Conservation (phyloP, 2,888 invertebrate species). For the Drosophila multiciliata region DNA sequence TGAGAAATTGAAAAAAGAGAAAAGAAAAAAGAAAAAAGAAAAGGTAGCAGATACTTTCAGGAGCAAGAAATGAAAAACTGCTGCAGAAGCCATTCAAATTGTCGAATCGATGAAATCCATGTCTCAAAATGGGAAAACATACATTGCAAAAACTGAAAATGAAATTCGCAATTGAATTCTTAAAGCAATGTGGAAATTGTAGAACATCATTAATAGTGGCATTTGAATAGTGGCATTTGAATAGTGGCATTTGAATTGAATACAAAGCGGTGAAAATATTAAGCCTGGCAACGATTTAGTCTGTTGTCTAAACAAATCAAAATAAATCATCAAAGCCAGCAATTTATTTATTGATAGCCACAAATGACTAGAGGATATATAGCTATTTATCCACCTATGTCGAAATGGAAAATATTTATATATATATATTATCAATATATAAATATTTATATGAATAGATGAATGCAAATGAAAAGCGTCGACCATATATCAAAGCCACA, state of each 20-base stretch:
- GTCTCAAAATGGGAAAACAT: constrained; percentile 49
- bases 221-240: background rate
- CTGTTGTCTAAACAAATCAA: constrained; percentile 8
- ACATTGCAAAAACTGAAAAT: constrained; percentile 27
- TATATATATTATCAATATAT: constrained; percentile 1
- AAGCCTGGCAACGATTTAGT: constrained; percentile 1
- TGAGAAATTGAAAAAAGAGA: background rate
- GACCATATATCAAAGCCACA: constrained; percentile 68
- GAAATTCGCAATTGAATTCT: constrained; percentile 19
- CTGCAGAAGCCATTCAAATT: constrained; percentile 41
- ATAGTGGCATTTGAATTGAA: background rate
- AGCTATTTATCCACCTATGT: constrained; percentile 4
- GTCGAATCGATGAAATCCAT: constrained; percentile 64
- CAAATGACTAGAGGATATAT: constrained; percentile 51
- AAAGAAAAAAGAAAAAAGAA: background rate
- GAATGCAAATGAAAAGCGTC: constrained; percentile 37
- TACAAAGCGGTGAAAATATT: background rate
- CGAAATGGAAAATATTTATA: background rate
- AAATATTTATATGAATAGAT: constrained; percentile 4
- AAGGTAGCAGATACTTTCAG: constrained; percentile 30
- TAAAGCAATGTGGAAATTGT: constrained; percentile 9
- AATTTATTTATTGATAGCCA: constrained; percentile 58
- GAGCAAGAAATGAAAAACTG: constrained; percentile 11
- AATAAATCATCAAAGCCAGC: constrained; percentile 70
- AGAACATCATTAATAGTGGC: background rate